Percentiles rank a stretch among this genome's conserved stretches.
Conservation (phyloP, 2,113 vertebrate species). For the Bothrops jararaca region DNA sequence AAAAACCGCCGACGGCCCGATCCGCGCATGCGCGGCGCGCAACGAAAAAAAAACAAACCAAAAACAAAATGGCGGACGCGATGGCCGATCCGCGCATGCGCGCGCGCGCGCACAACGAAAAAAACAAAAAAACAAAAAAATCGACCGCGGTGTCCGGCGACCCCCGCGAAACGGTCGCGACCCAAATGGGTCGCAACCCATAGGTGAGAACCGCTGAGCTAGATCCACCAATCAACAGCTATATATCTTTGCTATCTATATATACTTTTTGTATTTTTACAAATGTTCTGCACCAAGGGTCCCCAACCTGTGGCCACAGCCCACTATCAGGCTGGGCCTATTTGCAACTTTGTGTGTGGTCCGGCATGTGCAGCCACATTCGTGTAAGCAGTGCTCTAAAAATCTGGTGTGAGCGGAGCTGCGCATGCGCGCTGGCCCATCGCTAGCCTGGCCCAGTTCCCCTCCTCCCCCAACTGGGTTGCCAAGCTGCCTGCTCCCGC, state of each 20-base stretch:
- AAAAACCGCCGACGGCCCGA: too few relatives aligned
- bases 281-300: not conserved
- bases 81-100: too few relatives aligned
- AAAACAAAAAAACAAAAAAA: too few relatives aligned
- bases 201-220: too few relatives aligned
- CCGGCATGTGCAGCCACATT: not conserved
- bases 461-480: not conserved
- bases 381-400: not conserved
- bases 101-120: too few relatives aligned
- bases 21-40: too few relatives aligned
- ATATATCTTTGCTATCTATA: not conserved
- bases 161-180: too few relatives aligned
- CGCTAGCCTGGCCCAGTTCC: accelerated
- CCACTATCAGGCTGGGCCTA: not conserved
- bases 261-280: not conserved
- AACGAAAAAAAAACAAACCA: too few relatives aligned
- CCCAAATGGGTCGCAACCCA: too few relatives aligned
- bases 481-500: not conserved
- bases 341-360: not conserved
- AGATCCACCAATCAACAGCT: not conserved
- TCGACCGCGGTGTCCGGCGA: too few relatives aligned
- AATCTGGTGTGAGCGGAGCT: not conserved
- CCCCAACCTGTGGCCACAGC: not conserved
- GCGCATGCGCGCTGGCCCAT: not conserved
- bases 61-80: too few relatives aligned